phyloP scores from a whole-genome alignment of 2,888 invertebrate species.

The Amphipyra tragopoginis region DNA sequence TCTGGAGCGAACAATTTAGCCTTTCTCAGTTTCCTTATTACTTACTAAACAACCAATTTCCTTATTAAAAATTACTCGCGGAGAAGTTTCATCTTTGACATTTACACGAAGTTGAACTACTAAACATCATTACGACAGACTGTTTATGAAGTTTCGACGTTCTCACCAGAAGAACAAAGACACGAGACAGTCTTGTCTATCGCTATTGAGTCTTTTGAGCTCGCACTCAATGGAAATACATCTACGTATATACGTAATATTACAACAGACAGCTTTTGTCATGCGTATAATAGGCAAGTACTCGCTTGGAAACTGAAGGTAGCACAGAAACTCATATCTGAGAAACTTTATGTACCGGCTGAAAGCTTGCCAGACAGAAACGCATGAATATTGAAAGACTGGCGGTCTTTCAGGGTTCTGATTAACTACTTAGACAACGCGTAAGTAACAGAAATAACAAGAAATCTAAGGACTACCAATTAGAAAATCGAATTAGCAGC shows the following conservation, averaged over 20 bases:
- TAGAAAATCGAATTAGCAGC: no score
- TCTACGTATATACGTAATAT: conserved; percentile 2
- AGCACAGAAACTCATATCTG: conserved; percentile 11
- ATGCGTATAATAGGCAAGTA: conserved; percentile 20
- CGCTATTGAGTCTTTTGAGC: conserved; percentile 34
- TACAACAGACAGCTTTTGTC: conserved; percentile 38
- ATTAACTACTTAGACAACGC: no score
- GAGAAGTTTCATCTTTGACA: conserved; percentile 9
- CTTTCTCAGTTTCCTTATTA: background rate
- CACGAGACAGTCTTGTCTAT: conserved; percentile 23
- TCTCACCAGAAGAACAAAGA: conserved; percentile 27
- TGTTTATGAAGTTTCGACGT: conserved; percentile 31
- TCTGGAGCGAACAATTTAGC: conserved; percentile 1
- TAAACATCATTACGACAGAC: conserved; percentile 6
- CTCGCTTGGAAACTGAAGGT: conserved; percentile 20
- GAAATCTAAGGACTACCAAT: no score
- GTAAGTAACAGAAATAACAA: no score
- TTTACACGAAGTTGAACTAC: conserved; percentile 17
- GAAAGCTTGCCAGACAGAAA: background rate
- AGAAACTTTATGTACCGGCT: conserved; percentile 10
- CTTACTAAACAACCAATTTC: background rate
- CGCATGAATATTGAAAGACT: no score
- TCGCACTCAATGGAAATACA: conserved; percentile 23
- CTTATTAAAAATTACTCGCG: background rate
- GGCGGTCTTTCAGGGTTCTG: no score